Percentiles rank a stretch among this genome's conserved stretches.
These are phyloP conservation scores for Anoplopoma fimbria DNA, from an alignment of 2,113 vertebrate genomes.

Conservation along the genomic window DNA sequence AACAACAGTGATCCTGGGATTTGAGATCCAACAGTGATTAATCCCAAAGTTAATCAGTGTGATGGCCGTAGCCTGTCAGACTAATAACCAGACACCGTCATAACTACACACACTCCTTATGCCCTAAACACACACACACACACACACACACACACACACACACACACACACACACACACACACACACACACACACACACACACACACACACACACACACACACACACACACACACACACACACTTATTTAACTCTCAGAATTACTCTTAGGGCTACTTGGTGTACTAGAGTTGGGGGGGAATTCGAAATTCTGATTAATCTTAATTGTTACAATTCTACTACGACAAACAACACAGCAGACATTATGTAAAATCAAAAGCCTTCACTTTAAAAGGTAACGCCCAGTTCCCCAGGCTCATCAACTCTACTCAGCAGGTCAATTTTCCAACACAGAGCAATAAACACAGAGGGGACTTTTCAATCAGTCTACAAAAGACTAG, in stretches of 20 bases:
- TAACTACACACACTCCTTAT: constrained; percentile 28
- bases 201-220: constrained; percentile 13
- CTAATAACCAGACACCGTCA: constrained; percentile 46
- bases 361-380: constrained; percentile 15
- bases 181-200: constrained; percentile 9
- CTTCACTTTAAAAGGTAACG: constrained; percentile 13
- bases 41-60: constrained; percentile 42
- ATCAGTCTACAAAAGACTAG: constrained; percentile 18
- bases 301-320: constrained; percentile 45
- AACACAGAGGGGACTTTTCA: constrained; percentile 22
- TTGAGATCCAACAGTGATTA: constrained; percentile 2
- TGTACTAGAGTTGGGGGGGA: neutral
- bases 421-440: constrained; percentile 38
- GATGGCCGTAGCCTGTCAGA: constrained; percentile 2
- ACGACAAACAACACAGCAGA: constrained; percentile 19
- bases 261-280: constrained; percentile 21
- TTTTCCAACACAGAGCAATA: constrained; percentile 46
- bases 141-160: neutral
- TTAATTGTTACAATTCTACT: constrained; percentile 44
- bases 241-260: constrained; percentile 46
- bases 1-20: neutral
- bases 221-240: constrained; percentile 22
- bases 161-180: constrained; percentile 20
- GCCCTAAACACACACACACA: constrained; percentile 28
- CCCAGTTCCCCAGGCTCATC: constrained; percentile 51